phyloP scores from a whole-genome alignment of 2,888 invertebrate species.

The Priocnemis perturbator region DNA sequence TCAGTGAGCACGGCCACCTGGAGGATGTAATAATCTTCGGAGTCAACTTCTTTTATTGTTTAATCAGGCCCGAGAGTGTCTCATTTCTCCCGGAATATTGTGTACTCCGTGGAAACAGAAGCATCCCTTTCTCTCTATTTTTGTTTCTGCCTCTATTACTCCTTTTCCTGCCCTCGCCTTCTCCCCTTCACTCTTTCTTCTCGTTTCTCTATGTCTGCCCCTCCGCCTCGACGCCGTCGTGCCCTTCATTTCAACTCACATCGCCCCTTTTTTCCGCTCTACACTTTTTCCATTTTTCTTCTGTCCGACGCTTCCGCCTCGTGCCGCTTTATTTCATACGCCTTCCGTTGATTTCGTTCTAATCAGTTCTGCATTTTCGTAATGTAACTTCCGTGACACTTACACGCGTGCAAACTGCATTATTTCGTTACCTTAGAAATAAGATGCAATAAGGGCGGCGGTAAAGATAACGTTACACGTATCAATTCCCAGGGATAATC shows the following conservation, averaged over 20 bases:
- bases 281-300: conserved; percentile 1
- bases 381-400: too few species aligned
- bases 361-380: background rate
- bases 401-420: background rate
- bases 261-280: background rate
- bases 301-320: background rate
- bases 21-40: conserved; percentile 19
- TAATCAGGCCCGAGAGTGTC: conserved; percentile 25
- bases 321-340: background rate
- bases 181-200: background rate
- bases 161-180: background rate
- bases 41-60: conserved; percentile 29
- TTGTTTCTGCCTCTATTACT: background rate
- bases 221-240: background rate
- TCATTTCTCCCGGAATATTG: conserved; percentile 23
- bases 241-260: conserved; percentile 3
- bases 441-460: background rate
- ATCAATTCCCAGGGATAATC: too few species aligned
- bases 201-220: conserved; percentile 9
- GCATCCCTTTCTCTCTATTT: background rate
- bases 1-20: background rate
- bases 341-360: background rate
- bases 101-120: conserved; percentile 2
- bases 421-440: too few species aligned
- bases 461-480: background rate